Base-by-base conservation (phyloP, 2,888 invertebrate species). In the Dasypogon diadema region DNA sequence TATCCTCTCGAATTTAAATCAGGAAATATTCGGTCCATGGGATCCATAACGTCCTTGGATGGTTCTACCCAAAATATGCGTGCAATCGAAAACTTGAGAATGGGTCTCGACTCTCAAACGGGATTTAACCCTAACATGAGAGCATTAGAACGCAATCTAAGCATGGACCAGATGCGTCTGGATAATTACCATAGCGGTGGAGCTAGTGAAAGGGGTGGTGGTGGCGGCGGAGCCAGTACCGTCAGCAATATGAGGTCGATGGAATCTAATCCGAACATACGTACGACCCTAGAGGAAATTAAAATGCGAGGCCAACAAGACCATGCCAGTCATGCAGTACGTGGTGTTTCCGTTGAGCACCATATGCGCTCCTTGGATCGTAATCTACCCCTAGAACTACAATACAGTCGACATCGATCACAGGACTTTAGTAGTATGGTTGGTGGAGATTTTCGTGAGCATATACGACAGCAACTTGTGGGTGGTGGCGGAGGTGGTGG, bases 351-450 rank as follows among this genome's bases (percentile, higher is more conserved):
- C 24, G 83, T 86, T 6, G 86, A 86, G 77, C 86, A 86, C 78
- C 86, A 86, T 68, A 86, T 86, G 86, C 83, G 86, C 63, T 86
- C 86, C 5, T 77, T 86, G 37, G 86, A 86, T 79, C 85, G 86
- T 2, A 86, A 85, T 80, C 78, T 86, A 12, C 86, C 86, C 0
- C 77, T 86, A 2, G 86, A 86, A 75, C 70, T 86, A 74, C 86
- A 86, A 74, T 86, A 85, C 75, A 86, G 85, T 79, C 84, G 86
- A 1, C 86, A 86, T 81, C 84, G 85, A 12, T 81, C 83, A 74
- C 85, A 83, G 74, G 78, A 81, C 63, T 78, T 79, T 70, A 51
- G 77, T 42, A 76, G 75, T 16, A 65, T 21, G 8, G 77, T 76
- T 73, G 77, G 68, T 5, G 84, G 83, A 58, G 86, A 86, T 74